Percentiles rank a stretch among this genome's conserved stretches.
phyloP scores from a whole-genome alignment of 2,888 invertebrate genomes.

The Margaritifera margaritifera region DNA sequence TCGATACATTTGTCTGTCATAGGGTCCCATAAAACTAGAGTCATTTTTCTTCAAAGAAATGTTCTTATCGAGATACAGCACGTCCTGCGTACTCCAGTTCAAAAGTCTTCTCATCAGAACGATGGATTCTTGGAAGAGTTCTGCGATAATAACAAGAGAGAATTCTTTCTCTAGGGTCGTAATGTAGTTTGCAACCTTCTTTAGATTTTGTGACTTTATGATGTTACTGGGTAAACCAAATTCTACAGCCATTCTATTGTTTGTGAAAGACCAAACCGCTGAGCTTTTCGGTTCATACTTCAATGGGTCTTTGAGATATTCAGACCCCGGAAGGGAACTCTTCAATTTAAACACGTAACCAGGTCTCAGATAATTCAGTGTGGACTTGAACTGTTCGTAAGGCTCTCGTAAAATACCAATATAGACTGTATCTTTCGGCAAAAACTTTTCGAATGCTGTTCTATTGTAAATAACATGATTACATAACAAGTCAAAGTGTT shows the following conservation, averaged over 20 bases:
- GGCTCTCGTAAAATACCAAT: slow-evolving; percentile 44
- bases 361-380: slow-evolving; percentile 31
- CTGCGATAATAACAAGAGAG: slow-evolving; percentile 37
- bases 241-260: slow-evolving; percentile 38
- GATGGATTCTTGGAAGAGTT: slow-evolving; percentile 42
- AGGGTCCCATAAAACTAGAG: slow-evolving; percentile 29
- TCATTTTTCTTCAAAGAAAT: slow-evolving; percentile 26
- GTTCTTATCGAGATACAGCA: slow-evolving; percentile 38
- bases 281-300: slow-evolving; percentile 33
- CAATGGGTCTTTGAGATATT: slow-evolving; percentile 30
- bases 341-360: slow-evolving; percentile 21
- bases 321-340: slow-evolving; percentile 22
- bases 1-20: slow-evolving; percentile 33
- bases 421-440: slow-evolving; percentile 39
- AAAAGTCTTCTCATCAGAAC: slow-evolving; percentile 33
- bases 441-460: slow-evolving; percentile 23
- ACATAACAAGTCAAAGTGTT: slow-evolving; percentile 35
- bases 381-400: slow-evolving; percentile 40
- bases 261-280: slow-evolving; percentile 27
- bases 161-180: slow-evolving; percentile 29
- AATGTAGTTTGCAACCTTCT: slow-evolving; percentile 21
- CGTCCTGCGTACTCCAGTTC: slow-evolving; percentile 39
- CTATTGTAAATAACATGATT: slow-evolving; percentile 43
- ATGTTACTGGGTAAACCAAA: slow-evolving; percentile 34
- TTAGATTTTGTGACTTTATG: slow-evolving; percentile 16